Percentiles rank a stretch among this genome's conserved stretches.
phyloP scores from a whole-genome alignment of 2,888 invertebrate genomes.

The Drosophila anceps region DNA sequence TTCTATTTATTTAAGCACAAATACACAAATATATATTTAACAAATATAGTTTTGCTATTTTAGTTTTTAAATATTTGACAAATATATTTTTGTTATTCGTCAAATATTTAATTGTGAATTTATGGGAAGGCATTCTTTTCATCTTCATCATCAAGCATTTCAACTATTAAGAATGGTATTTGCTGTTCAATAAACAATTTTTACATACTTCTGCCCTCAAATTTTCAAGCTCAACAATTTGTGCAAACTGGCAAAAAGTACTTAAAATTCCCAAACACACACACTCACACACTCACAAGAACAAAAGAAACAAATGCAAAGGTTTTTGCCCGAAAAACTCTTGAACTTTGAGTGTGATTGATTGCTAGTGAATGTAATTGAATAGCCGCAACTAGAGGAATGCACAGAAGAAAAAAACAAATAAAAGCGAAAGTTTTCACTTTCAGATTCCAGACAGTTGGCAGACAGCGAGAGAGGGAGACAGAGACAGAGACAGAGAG shows the following conservation, averaged over 20 bases:
- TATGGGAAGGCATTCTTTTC: not conserved
- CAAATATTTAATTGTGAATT: not conserved
- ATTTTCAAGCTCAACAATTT: not conserved
- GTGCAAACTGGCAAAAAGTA: conserved; percentile 21
- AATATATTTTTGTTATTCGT: not conserved
- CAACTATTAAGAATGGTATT: not conserved
- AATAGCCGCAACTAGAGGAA: conserved; percentile 53
- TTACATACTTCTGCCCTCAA: not conserved
- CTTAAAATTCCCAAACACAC: conserved; percentile 29
- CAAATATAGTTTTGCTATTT: not conserved
- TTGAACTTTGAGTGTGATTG: conserved; percentile 73
- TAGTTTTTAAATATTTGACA: too few species aligned
- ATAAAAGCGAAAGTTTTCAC: conserved; percentile 68
- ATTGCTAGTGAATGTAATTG: conserved; percentile 68
- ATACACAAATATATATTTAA: not conserved
- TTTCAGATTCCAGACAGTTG: conserved; percentile 57
- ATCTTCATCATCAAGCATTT: not conserved
- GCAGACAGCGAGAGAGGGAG: conserved; percentile 40
- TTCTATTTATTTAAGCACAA: not conserved
- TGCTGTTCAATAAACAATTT: not conserved
- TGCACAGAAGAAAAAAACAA: conserved; percentile 6
- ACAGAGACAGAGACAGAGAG: not conserved
- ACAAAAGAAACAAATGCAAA: conserved; percentile 38
- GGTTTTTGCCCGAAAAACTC: conserved; percentile 48
- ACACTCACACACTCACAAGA: not conserved